Percentiles rank a stretch among this genome's conserved stretches.
phyloP scores from a whole-genome alignment of 2,797 vertebrate genomes.

The Hydrocynus forskahlii region DNA sequence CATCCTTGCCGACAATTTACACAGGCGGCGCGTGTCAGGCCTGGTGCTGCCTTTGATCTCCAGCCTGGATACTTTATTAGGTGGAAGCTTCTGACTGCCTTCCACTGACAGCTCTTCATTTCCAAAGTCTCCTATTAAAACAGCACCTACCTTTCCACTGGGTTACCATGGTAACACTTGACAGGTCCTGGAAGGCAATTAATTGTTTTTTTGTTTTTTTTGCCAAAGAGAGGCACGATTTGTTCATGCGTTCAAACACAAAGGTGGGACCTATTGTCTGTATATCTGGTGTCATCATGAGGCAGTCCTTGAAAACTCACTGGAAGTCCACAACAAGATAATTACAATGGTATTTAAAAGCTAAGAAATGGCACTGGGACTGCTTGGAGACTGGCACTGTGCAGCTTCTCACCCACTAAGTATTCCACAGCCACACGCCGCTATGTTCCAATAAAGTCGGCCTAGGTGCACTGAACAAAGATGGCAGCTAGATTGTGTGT shows the following conservation, averaged over 20 bases:
- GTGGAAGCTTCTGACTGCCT: conserved; percentile 44
- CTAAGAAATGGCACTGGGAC: conserved; percentile 3
- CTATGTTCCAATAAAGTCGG: conserved; percentile 15
- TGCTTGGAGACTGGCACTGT: not conserved
- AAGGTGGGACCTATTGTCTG: conserved; percentile 38
- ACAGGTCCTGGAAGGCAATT: conserved; percentile 57
- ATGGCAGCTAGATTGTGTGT: conserved; percentile 25
- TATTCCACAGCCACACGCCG: not conserved
- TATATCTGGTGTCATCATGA: conserved; percentile 16
- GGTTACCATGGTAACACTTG: conserved; percentile 67
- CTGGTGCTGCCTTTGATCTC: conserved; percentile 45
- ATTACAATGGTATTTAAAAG: conserved; percentile 43
- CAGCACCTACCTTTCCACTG: conserved; percentile 60
- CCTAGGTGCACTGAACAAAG: conserved; percentile 28
- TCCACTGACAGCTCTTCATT: conserved; percentile 45
- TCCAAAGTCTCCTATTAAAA: conserved; percentile 49
- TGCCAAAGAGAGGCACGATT: conserved; percentile 32
- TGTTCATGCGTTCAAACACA: conserved; percentile 44
- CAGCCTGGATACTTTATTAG: conserved; percentile 45
- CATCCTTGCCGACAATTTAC: conserved; percentile 44
- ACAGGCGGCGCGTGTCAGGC: conserved; percentile 34
- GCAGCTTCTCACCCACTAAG: conserved; percentile 6
- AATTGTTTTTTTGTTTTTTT: conserved; percentile 30
- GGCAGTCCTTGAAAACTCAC: conserved; percentile 33
- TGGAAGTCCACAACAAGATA: conserved; percentile 22